phyloP scores from a whole-genome alignment of 2,797 vertebrate species.

The Prunella strophiata region DNA sequence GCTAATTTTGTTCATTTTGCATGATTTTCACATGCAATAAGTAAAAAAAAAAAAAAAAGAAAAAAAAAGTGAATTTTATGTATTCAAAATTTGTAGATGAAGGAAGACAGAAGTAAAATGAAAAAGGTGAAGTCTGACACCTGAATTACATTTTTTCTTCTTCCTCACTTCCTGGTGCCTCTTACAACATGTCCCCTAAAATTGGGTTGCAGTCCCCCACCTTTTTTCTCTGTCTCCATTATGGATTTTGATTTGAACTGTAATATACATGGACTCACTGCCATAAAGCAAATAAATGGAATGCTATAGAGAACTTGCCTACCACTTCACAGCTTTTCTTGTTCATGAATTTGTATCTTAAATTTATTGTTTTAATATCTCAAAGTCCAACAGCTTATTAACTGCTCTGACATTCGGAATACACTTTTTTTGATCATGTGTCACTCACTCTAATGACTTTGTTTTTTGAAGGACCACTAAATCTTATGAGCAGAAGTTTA shows the following conservation, averaged over 20 bases:
- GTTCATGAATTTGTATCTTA: slow-evolving; percentile 61
- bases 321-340: slow-evolving; percentile 32
- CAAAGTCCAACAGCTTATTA: slow-evolving; percentile 76
- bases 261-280: not conserved
- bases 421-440: slow-evolving; percentile 66
- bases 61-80: not conserved
- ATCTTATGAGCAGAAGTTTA: slow-evolving; percentile 73
- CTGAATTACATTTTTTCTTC: not conserved
- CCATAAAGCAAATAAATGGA: slow-evolving; percentile 45
- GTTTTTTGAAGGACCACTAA: slow-evolving; percentile 72
- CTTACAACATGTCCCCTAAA: not conserved
- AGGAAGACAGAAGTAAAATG: not conserved
- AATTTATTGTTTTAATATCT: slow-evolving; percentile 80
- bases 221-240: not conserved
- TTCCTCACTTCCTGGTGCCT: not conserved
- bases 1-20: not conserved
- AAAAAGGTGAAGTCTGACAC: not conserved
- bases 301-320: slow-evolving; percentile 9
- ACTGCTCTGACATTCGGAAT: slow-evolving; percentile 59
- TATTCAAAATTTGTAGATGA: not conserved
- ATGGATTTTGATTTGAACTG: slow-evolving; percentile 40
- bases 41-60: not conserved
- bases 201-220: not conserved
- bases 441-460: slow-evolving; percentile 74
- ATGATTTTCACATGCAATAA: not conserved